Evolutionary conservation across 2,888 invertebrate genomes (phyloP), one percentile per base, ranked within the genome.

Genomic region (Panopea generosa): DNA sequence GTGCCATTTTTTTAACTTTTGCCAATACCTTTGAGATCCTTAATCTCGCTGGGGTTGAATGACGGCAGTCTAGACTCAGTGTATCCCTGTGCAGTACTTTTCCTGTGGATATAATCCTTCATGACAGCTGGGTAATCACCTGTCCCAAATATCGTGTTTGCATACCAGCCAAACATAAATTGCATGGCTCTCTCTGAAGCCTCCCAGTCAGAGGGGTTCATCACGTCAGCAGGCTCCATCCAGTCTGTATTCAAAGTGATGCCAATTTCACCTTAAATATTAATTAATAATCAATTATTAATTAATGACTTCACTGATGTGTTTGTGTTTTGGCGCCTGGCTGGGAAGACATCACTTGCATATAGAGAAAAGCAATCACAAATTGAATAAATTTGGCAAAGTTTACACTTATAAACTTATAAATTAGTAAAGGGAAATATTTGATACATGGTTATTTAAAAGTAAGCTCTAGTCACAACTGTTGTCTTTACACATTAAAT

Each of bases 121-220:
- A 91, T 88, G 11, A 88, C 74, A 6, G 81, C 74, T 2, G 89
- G 88, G 53, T 88, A 96, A 92, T 96, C 95, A 7, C 92, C 92
- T 56, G 86, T 66, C 4, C 87, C 86, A 50, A 77, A 84, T 16
- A 92, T 87, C 3, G 91, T 89, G 60, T 90, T 84, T 1, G 89
- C 90, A 73, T 86, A 92, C 89, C 88, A 88, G 14, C 90, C 91
- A 45, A 89, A 78, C 40, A 83, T 83, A 55, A 87, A 89, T 60
- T 84, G 77, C 52, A 87, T 59, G 9, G 79, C 78, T 45, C 86
- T 60, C 52, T 87, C 86, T 7, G 88, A 83, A 1, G 90, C 88
- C 22, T 84, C 80, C 14, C 86, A 69, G 55, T 90, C 89, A 7
- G 75, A 73, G 1, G 72, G 77, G 50, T 83, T 77, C 16, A 75